A percentile compares a stretch with the other conserved stretches of the same genome.
Evolutionary conservation across 2,113 vertebrate genomes (phyloP).

Genomic region (Elaphurus davidianus): DNA sequence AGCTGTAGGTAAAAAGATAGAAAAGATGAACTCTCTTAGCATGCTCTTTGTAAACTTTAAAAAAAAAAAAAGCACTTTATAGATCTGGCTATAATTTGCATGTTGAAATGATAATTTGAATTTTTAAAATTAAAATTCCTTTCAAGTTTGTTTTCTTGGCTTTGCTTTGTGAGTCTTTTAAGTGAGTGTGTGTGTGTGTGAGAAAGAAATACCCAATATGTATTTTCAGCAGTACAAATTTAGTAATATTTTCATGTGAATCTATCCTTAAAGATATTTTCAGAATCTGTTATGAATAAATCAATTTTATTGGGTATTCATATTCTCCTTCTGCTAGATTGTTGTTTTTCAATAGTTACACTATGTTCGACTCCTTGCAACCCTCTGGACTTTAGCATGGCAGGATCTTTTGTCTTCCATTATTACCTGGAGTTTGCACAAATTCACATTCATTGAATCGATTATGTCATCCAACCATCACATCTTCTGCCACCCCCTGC

Average conservation of each 20-base stretch:
- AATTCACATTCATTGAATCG: background rate
- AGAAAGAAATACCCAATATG: background rate
- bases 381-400: background rate
- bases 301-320: background rate
- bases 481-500: background rate
- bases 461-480: background rate
- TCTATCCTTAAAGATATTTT: background rate
- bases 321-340: background rate
- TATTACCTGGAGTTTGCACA: background rate
- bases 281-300: background rate
- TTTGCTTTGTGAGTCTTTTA: background rate
- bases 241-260: background rate
- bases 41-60: background rate
- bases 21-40: background rate
- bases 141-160: background rate
- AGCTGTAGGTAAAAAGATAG: background rate
- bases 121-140: background rate
- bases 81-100: background rate
- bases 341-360: background rate
- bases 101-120: background rate
- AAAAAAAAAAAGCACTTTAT: background rate
- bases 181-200: background rate
- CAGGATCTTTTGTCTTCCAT: background rate
- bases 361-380: background rate
- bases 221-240: background rate